phyloP scores from a whole-genome alignment of 2,888 invertebrate species.

The Eremobia ochroleuca region DNA sequence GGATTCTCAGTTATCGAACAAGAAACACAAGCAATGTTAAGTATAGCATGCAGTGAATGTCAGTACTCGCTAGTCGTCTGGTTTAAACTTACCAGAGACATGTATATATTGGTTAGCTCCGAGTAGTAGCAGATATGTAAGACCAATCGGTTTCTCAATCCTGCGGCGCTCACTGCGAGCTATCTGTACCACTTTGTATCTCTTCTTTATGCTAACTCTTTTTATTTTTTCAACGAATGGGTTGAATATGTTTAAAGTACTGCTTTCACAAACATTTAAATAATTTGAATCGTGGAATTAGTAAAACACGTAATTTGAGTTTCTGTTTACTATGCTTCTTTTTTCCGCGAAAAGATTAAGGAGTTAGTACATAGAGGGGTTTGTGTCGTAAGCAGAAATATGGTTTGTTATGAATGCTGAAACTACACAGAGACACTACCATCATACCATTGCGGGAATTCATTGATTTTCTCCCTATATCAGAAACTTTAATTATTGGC shows the following conservation, averaged over 20 bases:
- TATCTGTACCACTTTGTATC: conserved; percentile 49
- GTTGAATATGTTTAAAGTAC: neutral
- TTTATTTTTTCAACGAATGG: conserved; percentile 35
- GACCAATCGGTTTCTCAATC: conserved; percentile 44
- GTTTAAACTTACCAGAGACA: conserved; percentile 22
- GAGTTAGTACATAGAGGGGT: neutral
- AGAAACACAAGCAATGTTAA: conserved; percentile 18
- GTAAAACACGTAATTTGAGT: neutral
- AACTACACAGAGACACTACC: neutral
- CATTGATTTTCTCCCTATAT: neutral
- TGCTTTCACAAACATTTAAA: neutral
- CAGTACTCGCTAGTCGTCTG: conserved; percentile 26
- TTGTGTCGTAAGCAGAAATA: neutral
- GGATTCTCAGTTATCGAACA: conserved; percentile 2
- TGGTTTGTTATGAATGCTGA: neutral
- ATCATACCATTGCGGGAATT: neutral
- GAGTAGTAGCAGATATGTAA: conserved; percentile 7
- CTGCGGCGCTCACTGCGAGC: conserved; percentile 20
- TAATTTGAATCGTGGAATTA: neutral
- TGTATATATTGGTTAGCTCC: conserved; percentile 31
- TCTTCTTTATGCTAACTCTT: conserved; percentile 36
- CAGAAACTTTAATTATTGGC: conserved; percentile 36
- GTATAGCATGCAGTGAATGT: conserved; percentile 23
- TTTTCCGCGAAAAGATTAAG: neutral
- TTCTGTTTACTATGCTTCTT: neutral